Evolutionary conservation across 2,888 invertebrate species (phyloP).

Genomic region (Cheilosia variabilis): DNA sequence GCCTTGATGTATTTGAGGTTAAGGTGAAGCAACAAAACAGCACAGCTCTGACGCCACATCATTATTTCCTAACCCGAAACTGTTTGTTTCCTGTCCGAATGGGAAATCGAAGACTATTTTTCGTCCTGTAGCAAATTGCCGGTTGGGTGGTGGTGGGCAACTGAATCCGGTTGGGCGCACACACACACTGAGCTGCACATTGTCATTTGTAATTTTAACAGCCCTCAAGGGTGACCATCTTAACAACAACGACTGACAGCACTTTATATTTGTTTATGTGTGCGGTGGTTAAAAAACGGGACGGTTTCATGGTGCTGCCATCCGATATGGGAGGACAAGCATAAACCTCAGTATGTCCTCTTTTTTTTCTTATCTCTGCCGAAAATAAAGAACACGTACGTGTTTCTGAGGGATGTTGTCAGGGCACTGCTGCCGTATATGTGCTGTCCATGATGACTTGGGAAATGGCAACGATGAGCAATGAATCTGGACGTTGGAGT

Average conservation of each 20-base stretch:
- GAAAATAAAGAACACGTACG: constrained; percentile 56
- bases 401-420: constrained; percentile 30
- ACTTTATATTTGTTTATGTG: constrained; percentile 64
- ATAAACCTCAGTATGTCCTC: constrained; percentile 61
- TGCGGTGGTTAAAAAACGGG: constrained; percentile 7
- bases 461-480: constrained; percentile 53
- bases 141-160: not conserved
- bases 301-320: not conserved
- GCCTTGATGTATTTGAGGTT: constrained; percentile 69
- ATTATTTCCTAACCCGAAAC: constrained; percentile 73
- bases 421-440: not conserved
- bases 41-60: constrained; percentile 62
- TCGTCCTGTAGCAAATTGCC: constrained; percentile 53
- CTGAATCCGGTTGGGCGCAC: not conserved
- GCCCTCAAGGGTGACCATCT: constrained; percentile 70
- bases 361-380: constrained; percentile 36
- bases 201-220: constrained; percentile 75
- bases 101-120: constrained; percentile 73
- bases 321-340: constrained; percentile 11
- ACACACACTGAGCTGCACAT: constrained; percentile 36
- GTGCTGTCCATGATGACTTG: constrained; percentile 37
- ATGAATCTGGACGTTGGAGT: constrained; percentile 71
- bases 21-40: constrained; percentile 72
- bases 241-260: constrained; percentile 64
- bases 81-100: constrained; percentile 71